Evolutionary conservation across 1,140 invertebrate species (phyloP), one percentile per base, ranked within the genome.

Genomic region (Papilio polytes): DNA sequence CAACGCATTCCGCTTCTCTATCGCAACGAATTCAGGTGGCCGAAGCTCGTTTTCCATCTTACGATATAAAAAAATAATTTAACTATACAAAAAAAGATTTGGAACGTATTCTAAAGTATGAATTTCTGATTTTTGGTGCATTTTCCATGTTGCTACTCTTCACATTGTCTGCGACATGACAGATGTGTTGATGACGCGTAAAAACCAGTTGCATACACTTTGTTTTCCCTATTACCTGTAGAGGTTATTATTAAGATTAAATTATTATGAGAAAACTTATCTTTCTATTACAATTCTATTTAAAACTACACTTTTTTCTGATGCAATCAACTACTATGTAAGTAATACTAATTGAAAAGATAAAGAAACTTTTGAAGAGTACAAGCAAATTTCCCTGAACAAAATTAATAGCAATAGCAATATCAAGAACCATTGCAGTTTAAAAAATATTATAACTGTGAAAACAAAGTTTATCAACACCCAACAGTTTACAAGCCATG

Each of bases 161-260:
- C 22, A 13, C 22, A 63, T 63, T 63, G 59, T 10, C 2, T 63
- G 59, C 59, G 59, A 63, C 59, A 63, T 63, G 59, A 63, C 59
- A 63, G 59, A 63, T 26, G 20, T 26, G 22, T 13, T 0, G 59
- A 26, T 63, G 59, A 63, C 59, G 59, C 59, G 18, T 63, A 63
- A 63, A 56, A 63, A 63, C 59, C 59, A 63, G 59, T 63, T 26
- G 59, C 22, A 63, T 63, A 22, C 22, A 63, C 9, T 59, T 59
- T 63, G 22, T 26, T 22, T 63, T 63, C 20, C 12, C 12, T 26
- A 13, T 26, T 26, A 63, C 10, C 3, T 63, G 8, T 26, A 26
- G 53, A 56, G 18, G 18, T 56, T 56, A 56, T 4, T 53, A 53
- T n/a, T 18, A 3, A 53, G 18, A 53, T 15, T 0, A 53, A 2